Percentiles rank a stretch among this genome's conserved stretches.
These are phyloP conservation scores for Lasioglossum vierecki DNA, from an alignment of 2,888 invertebrate species.

Conservation along the genomic window DNA sequence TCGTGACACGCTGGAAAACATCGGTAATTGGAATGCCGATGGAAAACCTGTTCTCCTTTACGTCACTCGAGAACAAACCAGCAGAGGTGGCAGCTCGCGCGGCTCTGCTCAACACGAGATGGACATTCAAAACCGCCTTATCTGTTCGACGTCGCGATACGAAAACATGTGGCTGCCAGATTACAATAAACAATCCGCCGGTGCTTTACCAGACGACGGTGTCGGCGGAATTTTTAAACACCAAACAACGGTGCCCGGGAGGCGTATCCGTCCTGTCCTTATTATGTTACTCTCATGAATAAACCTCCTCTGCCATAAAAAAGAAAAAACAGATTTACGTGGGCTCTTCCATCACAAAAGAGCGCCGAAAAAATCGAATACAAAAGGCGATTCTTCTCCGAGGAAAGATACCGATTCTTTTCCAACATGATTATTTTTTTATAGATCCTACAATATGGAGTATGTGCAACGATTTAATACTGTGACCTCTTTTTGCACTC, in stretches of 20 bases:
- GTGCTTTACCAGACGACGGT: constrained; percentile 59
- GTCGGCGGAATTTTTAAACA: constrained; percentile 66
- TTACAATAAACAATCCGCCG: constrained; percentile 71
- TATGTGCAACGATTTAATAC: not conserved
- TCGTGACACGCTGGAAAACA: constrained; percentile 13
- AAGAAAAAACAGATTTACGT: not conserved
- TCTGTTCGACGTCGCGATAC: constrained; percentile 65
- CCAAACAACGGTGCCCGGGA: constrained; percentile 47
- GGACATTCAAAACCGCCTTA: constrained; percentile 72
- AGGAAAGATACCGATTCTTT: not conserved
- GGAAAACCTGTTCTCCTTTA: constrained; percentile 65
- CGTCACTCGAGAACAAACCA: constrained; percentile 51
- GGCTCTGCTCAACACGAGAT: constrained; percentile 52
- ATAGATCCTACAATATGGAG: not conserved
- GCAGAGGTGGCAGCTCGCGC: not conserved
- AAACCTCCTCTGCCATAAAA: not conserved
- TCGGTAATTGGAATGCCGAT: constrained; percentile 45
- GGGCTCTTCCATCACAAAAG: not conserved
- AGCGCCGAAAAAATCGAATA: not conserved
- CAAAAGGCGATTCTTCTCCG: not conserved
- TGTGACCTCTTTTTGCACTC: not conserved
- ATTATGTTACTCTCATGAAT: constrained; percentile 48
- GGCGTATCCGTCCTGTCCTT: constrained; percentile 12
- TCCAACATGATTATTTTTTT: not conserved
- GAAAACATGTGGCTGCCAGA: constrained; percentile 72